phyloP scores from a whole-genome alignment of 2,113 vertebrate genomes.

The Puffinus mauretanicus region DNA sequence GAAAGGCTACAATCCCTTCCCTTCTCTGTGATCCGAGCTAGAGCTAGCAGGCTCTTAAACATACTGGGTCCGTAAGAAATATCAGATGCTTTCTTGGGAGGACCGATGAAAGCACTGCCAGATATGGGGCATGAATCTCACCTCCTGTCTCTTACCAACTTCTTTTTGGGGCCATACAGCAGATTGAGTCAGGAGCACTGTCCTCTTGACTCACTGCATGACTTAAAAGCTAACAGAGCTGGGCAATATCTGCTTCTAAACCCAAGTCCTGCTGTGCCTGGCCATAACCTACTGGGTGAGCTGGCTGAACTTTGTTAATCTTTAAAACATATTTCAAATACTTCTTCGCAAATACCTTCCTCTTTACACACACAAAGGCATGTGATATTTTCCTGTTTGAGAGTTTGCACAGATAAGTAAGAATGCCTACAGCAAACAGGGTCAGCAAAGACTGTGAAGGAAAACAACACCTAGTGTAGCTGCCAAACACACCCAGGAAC shows the following conservation, averaged over 20 bases:
- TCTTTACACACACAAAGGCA: neutral
- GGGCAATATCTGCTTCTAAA: neutral
- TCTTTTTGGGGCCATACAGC: neutral
- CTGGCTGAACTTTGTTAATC: neutral
- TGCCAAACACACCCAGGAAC: slow-evolving; percentile 6
- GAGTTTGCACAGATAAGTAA: slow-evolving; percentile 31
- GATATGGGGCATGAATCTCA: neutral
- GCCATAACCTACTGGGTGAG: neutral
- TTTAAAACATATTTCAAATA: slow-evolving; percentile 41
- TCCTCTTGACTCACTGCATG: neutral
- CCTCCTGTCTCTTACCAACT: neutral
- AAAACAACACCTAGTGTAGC: neutral
- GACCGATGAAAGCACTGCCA: neutral
- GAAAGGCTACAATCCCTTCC: neutral
- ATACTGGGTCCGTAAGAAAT: neutral
- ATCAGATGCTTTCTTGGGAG: neutral
- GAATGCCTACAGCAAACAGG: neutral
- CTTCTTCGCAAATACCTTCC: slow-evolving; percentile 33
- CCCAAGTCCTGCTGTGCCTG: neutral
- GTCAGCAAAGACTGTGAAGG: neutral
- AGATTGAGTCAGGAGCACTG: neutral
- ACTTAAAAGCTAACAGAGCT: neutral
- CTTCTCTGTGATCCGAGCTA: neutral
- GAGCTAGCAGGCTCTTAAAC: neutral
- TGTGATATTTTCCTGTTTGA: neutral